A percentile compares a stretch with the other conserved stretches of the same genome.
Conservation (phyloP, 2,888 invertebrate genomes). For the Sphaeridia pumilis region DNA sequence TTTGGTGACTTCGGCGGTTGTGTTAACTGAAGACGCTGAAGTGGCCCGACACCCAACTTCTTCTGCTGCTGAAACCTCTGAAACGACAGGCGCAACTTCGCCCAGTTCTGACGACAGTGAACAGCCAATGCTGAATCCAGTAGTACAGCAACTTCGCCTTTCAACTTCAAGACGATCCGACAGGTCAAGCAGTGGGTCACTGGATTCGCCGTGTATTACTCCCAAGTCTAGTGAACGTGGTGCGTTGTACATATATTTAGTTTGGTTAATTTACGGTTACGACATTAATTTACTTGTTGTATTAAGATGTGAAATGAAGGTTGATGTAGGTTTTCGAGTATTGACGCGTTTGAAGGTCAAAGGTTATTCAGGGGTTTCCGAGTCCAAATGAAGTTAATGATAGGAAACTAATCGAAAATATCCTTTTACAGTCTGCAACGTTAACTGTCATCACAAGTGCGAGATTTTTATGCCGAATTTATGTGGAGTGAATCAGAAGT, state of each 20-base stretch:
- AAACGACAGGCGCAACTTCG: too few relatives aligned
- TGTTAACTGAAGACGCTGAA: not conserved
- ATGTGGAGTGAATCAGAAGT: conserved; percentile 96
- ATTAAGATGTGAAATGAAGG: too few relatives aligned
- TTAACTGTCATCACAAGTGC: conserved; percentile 97
- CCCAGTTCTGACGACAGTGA: not conserved
- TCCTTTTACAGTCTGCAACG: conserved; percentile 78
- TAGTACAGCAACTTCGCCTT: conserved; percentile 5
- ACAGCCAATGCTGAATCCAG: conserved; percentile 3
- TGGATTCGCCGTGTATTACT: conserved; percentile 14
- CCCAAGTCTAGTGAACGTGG: conserved; percentile 16
- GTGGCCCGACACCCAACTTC: too few relatives aligned
- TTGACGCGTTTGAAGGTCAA: too few relatives aligned
- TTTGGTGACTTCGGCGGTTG: not conserved
- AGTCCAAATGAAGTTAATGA: too few relatives aligned
- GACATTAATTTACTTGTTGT: too few relatives aligned
- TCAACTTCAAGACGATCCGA: conserved; percentile 6
- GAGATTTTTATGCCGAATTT: conserved; percentile 94
- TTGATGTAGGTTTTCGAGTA: too few relatives aligned
- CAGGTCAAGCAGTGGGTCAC: conserved; percentile 11
- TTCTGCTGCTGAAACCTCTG: too few relatives aligned
- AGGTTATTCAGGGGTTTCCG: too few relatives aligned
- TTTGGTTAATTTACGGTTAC: too few relatives aligned
- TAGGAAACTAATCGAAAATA: too few relatives aligned
- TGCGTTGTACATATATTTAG: conserved; percentile 4